Evolutionary conservation across 2,888 invertebrate genomes (phyloP), one percentile per base, ranked within the genome.

Genomic region (Drosophila meridiana): DNA sequence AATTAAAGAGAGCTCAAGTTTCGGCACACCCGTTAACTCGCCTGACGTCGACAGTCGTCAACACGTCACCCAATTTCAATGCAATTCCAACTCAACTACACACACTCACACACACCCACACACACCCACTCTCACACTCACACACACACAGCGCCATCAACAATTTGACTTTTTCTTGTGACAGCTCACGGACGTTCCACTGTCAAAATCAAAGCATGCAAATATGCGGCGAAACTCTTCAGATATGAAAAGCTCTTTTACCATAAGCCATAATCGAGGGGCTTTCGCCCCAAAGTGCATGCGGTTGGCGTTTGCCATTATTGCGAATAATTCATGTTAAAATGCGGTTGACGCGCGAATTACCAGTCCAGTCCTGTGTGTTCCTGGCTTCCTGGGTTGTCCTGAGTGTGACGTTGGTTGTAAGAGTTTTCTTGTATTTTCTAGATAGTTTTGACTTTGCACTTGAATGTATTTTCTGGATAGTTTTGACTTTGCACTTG

Each of bases 111-210:
- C 14, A 20, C 9, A 43, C 20, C 9, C 8, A 42, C 40, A 40
- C 5, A 40, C 38, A 9, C 20, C 8, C 8, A 13, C n/a, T 2
- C 45, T 7, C n/a, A 14, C 48, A 28, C 69, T 6, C 26, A 11
- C 62, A 6, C 26, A 13, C 11, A 26, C 36, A 11, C 32, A 52
- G 7, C 8, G n/a, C 4, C n/a, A 13, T 69, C 65, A 56, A 59
- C 64, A 55, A 40, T 48, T 38, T 11, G 30, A 61, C 59, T 40
- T 52, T 53, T 38, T 83, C 60, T 84, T 83, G 75, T 89, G 90
- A 87, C 88, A 85, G 73, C 69, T 82, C 72, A 79, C 73, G 85
- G 82, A 66, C 87, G 68, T 70, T 73, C 64, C 69, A 61, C 73
- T 76, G 83, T 85, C 89, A 73, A 71, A 73, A 76, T 57, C 62